Evolutionary conservation across 2,797 vertebrate species (phyloP).

Genomic region (Cynopterus sphinx): DNA sequence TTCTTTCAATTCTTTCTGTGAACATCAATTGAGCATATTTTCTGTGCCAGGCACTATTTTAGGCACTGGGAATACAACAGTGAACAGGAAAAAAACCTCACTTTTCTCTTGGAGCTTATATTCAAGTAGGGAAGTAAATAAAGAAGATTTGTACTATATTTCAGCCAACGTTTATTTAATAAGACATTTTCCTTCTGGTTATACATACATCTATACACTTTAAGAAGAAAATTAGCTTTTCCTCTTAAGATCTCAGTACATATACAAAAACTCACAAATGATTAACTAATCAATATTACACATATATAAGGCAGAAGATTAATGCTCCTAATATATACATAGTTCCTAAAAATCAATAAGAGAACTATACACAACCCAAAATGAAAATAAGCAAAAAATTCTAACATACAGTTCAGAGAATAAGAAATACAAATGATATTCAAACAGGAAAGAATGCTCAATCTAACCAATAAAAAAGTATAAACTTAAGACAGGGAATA

Average conservation of each 20-base stretch:
- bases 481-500: neutral
- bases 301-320: neutral
- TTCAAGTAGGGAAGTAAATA: neutral
- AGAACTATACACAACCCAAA: neutral
- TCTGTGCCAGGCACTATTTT: neutral
- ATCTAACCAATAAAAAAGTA: neutral
- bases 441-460: neutral
- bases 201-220: neutral
- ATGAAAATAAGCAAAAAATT: conserved; percentile 2
- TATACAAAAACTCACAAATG: neutral
- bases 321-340: neutral
- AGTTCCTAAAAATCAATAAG: conserved; percentile 26
- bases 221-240: neutral
- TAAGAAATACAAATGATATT: conserved; percentile 13
- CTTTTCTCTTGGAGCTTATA: neutral
- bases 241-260: neutral
- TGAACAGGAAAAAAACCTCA: neutral
- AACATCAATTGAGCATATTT: neutral
- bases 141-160: neutral
- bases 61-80: neutral
- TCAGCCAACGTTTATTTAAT: neutral
- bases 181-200: neutral
- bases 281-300: neutral
- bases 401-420: neutral
- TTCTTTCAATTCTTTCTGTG: conserved; percentile 27